A percentile compares a stretch with the other conserved stretches of the same genome.
These are phyloP conservation scores for Hylaea fasciaria DNA, from an alignment of 2,888 invertebrate species.

Conservation along the genomic window DNA sequence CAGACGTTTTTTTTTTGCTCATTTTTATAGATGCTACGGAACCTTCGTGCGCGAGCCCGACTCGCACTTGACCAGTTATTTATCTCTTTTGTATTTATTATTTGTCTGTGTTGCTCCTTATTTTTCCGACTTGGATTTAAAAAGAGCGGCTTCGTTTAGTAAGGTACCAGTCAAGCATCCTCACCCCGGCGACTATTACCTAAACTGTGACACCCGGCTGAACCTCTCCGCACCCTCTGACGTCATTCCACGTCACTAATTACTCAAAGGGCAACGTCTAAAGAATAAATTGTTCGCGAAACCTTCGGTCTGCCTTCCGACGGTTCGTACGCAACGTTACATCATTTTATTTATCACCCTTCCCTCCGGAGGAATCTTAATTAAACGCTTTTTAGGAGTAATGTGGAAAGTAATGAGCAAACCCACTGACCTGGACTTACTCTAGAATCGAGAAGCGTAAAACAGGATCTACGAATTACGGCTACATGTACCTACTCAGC, in stretches of 20 bases:
- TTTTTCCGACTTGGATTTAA: no score
- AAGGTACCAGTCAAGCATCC: no score
- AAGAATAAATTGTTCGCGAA: conserved; percentile 3
- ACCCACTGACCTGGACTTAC: conserved; percentile 7
- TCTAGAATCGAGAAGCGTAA: not conserved
- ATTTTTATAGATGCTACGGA: no score
- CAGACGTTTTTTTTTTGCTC: no score
- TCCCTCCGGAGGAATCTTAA: conserved; percentile 7
- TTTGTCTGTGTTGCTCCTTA: no score
- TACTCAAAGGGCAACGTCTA: conserved; percentile 9
- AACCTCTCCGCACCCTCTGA: not conserved
- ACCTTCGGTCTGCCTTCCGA: not conserved
- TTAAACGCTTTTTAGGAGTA: conserved; percentile 16
- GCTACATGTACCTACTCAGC: not conserved
- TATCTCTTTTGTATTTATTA: no score
- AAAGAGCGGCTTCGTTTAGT: no score
- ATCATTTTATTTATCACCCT: conserved; percentile 7
- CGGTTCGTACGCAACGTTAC: conserved; percentile 5
- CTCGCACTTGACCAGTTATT: no score
- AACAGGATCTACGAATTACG: not conserved
- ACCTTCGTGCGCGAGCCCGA: no score
- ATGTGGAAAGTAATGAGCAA: conserved; percentile 12
- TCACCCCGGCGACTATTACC: not conserved
- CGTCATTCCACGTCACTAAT: conserved; percentile 9
- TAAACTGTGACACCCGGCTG: not conserved